Percentiles rank a stretch among this genome's conserved stretches.
These are phyloP conservation scores for Phorcus lineatus DNA, from an alignment of 2,888 invertebrate genomes.

Conservation along the genomic window DNA sequence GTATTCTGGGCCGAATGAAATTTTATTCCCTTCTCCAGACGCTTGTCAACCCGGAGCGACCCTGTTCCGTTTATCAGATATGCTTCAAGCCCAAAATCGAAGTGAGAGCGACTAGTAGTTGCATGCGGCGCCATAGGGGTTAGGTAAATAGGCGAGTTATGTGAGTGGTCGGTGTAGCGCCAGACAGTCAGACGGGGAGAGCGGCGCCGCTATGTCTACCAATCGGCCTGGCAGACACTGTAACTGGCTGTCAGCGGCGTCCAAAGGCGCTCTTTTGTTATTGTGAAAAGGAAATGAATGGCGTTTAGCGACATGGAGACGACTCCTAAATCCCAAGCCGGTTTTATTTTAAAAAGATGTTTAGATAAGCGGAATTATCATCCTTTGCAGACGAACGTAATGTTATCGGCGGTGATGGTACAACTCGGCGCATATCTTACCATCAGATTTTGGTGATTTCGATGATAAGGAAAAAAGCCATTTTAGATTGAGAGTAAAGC, in stretches of 20 bases:
- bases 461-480: too few relatives aligned
- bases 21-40: conserved; percentile 14
- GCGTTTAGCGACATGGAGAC: conserved; percentile 15
- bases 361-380: conserved; percentile 21
- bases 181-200: conserved; percentile 20
- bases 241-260: conserved; percentile 2
- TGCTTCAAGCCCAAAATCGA: conserved; percentile 28
- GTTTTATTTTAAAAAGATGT: conserved; percentile 19
- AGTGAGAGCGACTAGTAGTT: conserved; percentile 5
- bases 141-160: conserved; percentile 42
- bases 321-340: conserved; percentile 12
- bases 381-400: conserved; percentile 3
- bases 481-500: too few relatives aligned
- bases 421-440: too few relatives aligned
- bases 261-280: not conserved
- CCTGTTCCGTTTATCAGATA: conserved; percentile 22
- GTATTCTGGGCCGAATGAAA: not conserved
- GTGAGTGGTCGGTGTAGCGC: conserved; percentile 29
- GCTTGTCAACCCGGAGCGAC: conserved; percentile 2
- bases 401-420: not conserved
- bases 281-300: conserved; percentile 15
- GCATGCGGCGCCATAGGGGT: conserved; percentile 36
- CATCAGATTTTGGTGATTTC: too few relatives aligned
- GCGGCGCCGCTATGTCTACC: conserved; percentile 3
- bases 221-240: conserved; percentile 1